Evolutionary conservation across 2,113 vertebrate genomes (phyloP), one percentile per base, ranked within the genome.

Genomic region (Perccottus glenii): DNA sequence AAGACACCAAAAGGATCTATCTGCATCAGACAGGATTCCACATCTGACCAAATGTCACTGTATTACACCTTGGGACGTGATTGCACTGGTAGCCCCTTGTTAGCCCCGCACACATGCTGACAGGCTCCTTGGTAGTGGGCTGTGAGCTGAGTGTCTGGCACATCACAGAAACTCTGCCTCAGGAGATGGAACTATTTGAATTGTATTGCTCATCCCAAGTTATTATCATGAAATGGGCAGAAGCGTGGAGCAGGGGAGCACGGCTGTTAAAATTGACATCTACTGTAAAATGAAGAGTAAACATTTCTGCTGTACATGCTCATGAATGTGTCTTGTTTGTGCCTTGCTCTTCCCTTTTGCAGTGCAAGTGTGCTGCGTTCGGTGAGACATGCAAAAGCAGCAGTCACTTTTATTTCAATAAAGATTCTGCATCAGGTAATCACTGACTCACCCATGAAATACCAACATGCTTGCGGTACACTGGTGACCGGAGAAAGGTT

Each of bases 111-210:
- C 19, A 27, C 19, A 80, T 33, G 59, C 47, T 85, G 78, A 86
- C 78, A 81, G 76, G 80, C 64, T 1, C 67, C 67, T 68, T 64
- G 75, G 62, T 74, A 77, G 55, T 77, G 65, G 76, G 73, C 60
- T 80, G 70, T 76, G 77, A 69, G 69, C 60, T 63, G 71, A 88
- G 82, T 77, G 76, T 72, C 76, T 81, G 77, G 70, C 80, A 84
- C 80, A 81, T 82, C 78, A 69, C 70, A 82, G 75, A 72, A 68
- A 77, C 72, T 83, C 73, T 80, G 80, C 81, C 84, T 84, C 61
- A 45, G 70, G 82, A 84, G 84, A 89, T 84, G 75, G 66, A 77
- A 57, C 52, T 65, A 64, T 86, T 85, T 86, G 67, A 86, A 82
- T 86, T 64, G 67, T 77, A 61, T 81, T 73, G 73, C 67, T 76